phyloP scores from a whole-genome alignment of 2,113 vertebrate genomes.

The Pandion haliaetus region DNA sequence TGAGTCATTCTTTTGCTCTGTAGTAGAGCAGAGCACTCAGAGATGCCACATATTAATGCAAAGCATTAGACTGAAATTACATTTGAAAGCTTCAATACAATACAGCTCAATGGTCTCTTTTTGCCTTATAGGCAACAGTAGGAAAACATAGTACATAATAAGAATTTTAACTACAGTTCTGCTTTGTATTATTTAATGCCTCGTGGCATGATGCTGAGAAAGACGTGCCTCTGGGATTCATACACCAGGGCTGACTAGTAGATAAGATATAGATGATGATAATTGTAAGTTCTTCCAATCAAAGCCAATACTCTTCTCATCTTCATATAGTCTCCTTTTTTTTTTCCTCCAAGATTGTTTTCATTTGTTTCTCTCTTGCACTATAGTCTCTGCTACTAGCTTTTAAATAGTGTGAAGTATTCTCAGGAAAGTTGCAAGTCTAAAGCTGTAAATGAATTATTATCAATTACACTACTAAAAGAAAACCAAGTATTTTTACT shows the following conservation, averaged over 20 bases:
- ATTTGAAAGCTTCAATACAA: conserved; percentile 33
- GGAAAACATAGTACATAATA: neutral
- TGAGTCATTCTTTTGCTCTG: neutral
- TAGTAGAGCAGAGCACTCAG: neutral
- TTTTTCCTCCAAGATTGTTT: neutral
- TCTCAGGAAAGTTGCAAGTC: neutral
- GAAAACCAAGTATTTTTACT: neutral
- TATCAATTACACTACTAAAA: neutral
- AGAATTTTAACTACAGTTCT: conserved; percentile 33
- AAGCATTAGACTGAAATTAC: conserved; percentile 20
- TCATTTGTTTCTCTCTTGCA: neutral
- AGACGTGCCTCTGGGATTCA: neutral
- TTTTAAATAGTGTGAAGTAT: neutral
- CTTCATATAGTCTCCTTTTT: neutral
- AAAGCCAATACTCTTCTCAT: neutral
- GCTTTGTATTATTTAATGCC: conserved; percentile 3
- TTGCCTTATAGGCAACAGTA: conserved; percentile 28
- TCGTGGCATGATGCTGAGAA: neutral
- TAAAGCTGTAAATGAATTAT: neutral
- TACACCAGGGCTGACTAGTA: neutral
- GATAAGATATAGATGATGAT: neutral
- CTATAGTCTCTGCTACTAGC: neutral
- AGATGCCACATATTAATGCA: neutral
- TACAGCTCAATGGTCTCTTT: neutral
- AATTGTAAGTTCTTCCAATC: neutral